Evolutionary conservation across 2,888 invertebrate species (phyloP).

Genomic region (Ormyrus pomaceus): DNA sequence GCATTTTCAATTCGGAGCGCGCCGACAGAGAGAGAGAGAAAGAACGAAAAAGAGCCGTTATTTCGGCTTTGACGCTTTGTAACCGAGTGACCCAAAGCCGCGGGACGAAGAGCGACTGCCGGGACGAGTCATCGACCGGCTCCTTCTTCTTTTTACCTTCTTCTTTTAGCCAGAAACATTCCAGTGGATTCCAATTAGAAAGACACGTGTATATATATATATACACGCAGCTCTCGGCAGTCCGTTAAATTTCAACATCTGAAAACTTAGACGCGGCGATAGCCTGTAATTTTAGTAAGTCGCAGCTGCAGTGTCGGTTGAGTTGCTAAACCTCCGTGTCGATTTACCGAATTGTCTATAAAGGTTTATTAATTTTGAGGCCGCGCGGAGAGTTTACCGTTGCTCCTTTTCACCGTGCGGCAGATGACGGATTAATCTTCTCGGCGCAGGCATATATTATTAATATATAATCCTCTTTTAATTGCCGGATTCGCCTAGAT

Average conservation of each 20-base stretch:
- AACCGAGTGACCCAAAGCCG: conserved; percentile 74
- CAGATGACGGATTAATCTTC: too few relatives aligned
- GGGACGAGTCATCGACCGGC: conserved; percentile 39
- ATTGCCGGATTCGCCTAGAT: too few relatives aligned
- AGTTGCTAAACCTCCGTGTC: background rate
- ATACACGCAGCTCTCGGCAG: background rate
- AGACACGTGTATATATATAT: background rate
- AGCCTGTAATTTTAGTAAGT: background rate
- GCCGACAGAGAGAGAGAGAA: conserved; percentile 45
- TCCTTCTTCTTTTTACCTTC: background rate
- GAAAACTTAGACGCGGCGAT: background rate
- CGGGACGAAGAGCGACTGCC: conserved; percentile 55
- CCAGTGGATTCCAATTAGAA: background rate
- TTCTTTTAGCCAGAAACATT: conserved; percentile 25
- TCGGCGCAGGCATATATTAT: too few relatives aligned
- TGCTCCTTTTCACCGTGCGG: too few relatives aligned
- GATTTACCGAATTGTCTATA: background rate
- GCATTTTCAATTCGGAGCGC: conserved; percentile 39
- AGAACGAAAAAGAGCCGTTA: conserved; percentile 67
- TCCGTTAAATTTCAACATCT: background rate
- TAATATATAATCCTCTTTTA: too few relatives aligned
- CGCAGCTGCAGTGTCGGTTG: background rate
- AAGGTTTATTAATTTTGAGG: too few relatives aligned
- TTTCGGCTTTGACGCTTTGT: conserved; percentile 71
- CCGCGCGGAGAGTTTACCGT: too few relatives aligned